Percentiles rank a stretch among this genome's conserved stretches.
Conservation (phyloP, 64 coral and sea anemone genomes). For the Montipora capricornis region DNA sequence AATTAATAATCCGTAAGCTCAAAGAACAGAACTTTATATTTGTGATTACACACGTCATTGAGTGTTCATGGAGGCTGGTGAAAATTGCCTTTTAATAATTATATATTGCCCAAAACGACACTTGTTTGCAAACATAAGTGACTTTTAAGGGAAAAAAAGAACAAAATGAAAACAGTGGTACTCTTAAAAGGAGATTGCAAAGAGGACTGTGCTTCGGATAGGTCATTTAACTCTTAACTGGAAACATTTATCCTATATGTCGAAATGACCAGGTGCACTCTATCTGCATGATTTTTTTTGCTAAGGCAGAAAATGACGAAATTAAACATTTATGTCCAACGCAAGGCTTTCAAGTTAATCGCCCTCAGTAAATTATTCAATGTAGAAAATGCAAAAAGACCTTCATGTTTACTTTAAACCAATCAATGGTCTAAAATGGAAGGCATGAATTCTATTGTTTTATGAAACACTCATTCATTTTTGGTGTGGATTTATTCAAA, state of each 20-base stretch:
- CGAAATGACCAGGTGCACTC: not conserved
- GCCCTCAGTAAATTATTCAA: no score
- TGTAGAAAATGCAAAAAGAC: not conserved
- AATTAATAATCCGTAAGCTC: not conserved
- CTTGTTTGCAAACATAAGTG: not conserved
- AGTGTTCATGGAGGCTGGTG: not conserved
- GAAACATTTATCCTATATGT: not conserved
- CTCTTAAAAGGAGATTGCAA: not conserved
- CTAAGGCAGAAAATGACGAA: not conserved
- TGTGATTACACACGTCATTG: not conserved
- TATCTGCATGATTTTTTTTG: not conserved
- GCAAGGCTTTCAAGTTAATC: no score
- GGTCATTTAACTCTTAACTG: no score
- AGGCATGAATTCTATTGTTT: no score
- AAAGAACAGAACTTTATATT: not conserved
- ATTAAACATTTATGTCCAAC: not conserved
- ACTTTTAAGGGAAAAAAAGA: no score
- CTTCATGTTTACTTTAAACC: not conserved
- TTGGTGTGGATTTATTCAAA: no score
- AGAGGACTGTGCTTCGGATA: not conserved
- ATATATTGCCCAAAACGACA: not conserved
- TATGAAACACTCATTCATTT: no score
- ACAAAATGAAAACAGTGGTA: no score
- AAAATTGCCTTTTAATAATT: not conserved
- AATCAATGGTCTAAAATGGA: not conserved